These are phyloP conservation scores for Lysandra bellargus DNA, from an alignment of 2,888 invertebrate genomes.

Conservation along the genomic window DNA sequence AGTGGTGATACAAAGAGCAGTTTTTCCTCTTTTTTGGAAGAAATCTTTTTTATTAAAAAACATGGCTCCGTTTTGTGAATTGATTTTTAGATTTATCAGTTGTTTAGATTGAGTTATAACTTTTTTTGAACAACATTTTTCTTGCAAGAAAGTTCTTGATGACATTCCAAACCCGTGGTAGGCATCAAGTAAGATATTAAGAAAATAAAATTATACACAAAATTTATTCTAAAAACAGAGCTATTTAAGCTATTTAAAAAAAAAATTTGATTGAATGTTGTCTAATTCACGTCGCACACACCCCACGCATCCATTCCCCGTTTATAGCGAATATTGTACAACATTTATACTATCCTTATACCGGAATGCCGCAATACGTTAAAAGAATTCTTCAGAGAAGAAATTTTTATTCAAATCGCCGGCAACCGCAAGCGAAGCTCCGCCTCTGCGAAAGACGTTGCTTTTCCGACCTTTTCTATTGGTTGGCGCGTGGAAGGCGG, in stretches of 20 bases:
- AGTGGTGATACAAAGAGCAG: not conserved
- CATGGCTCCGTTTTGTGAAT: no score
- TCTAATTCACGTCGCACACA: not conserved
- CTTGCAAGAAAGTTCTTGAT: no score
- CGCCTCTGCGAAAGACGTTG: conserved; percentile 76
- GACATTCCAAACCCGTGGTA: no score
- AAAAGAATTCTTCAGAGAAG: conserved; percentile 75
- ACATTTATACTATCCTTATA: not conserved
- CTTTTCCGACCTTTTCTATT: conserved; percentile 77
- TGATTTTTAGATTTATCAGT: no score
- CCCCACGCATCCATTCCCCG: no score
- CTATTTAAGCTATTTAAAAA: no score
- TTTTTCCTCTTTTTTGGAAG: not conserved
- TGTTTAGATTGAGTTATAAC: no score
- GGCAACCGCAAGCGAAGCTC: conserved; percentile 68
- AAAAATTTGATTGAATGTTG: no score
- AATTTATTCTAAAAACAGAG: no score
- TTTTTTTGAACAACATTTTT: no score
- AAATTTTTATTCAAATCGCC: conserved; percentile 75
- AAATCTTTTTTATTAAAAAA: not conserved
- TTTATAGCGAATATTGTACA: not conserved
- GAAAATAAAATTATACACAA: no score
- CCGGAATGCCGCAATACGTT: conserved; percentile 60
- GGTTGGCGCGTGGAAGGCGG: conserved; percentile 67
- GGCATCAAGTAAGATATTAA: no score